A percentile compares a stretch with the other conserved stretches of the same genome.
Evolutionary conservation across 2,888 invertebrate genomes (phyloP).

Genomic region (Sesia apiformis): DNA sequence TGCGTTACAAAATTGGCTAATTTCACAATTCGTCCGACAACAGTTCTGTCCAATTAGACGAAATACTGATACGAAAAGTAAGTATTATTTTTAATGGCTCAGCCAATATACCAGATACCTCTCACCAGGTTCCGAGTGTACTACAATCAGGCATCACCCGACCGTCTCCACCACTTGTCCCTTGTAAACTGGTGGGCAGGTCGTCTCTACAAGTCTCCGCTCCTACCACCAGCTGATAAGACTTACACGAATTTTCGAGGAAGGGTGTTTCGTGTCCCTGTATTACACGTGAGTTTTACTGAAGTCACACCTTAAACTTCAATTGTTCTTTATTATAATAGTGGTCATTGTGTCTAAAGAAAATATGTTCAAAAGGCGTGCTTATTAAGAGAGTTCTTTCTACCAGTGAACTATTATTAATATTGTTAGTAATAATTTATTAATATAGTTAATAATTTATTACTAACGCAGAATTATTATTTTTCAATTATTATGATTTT

Average conservation of each 20-base stretch:
- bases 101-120: background rate
- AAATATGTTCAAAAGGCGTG: too few relatives aligned
- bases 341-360: background rate
- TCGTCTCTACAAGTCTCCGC: conserved; percentile 78
- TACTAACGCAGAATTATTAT: background rate
- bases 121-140: conserved; percentile 78
- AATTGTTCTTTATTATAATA: background rate
- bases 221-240: conserved; percentile 75
- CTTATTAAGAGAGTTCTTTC: too few relatives aligned
- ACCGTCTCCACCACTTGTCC: conserved; percentile 71
- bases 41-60: too few relatives aligned
- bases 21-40: too few relatives aligned
- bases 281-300: conserved; percentile 76
- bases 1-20: too few relatives aligned
- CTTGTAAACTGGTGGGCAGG: conserved; percentile 85
- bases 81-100: too few relatives aligned
- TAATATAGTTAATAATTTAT: background rate
- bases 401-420: too few relatives aligned
- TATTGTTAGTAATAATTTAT: too few relatives aligned
- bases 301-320: background rate
- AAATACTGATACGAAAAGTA: too few relatives aligned
- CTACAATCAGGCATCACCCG: conserved; percentile 81
- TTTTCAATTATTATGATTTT: background rate
- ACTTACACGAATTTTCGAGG: conserved; percentile 80
- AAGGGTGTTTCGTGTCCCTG: conserved; percentile 79